Percentiles rank a stretch among this genome's conserved stretches.
These are phyloP conservation scores for Aphelocoma coerulescens DNA, from an alignment of 2,113 vertebrate genomes.

Conservation along the genomic window DNA sequence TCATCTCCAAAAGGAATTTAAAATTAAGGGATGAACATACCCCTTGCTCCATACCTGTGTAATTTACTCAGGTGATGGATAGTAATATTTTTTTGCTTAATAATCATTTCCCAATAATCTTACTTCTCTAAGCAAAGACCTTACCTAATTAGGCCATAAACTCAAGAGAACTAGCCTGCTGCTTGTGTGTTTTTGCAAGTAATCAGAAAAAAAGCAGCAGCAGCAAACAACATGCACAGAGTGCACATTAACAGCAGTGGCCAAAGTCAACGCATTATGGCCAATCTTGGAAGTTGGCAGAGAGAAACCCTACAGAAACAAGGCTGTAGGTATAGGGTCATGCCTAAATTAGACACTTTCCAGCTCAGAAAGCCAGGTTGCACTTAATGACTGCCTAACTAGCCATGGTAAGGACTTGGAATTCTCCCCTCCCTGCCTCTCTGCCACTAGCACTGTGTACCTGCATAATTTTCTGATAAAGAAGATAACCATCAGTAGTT, in stretches of 20 bases:
- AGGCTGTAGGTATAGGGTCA: neutral
- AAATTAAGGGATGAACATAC: neutral
- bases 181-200: neutral
- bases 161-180: neutral
- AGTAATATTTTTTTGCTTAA: neutral
- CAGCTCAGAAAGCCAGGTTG: neutral
- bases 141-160: neutral
- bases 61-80: neutral
- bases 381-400: conserved; percentile 2
- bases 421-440: neutral
- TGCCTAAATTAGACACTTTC: neutral
- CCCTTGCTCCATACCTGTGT: neutral
- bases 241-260: neutral
- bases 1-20: neutral
- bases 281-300: neutral
- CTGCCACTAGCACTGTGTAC: neutral
- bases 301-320: neutral
- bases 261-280: neutral
- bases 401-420: neutral
- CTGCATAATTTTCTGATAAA: neutral
- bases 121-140: neutral
- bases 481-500: neutral
- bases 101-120: neutral
- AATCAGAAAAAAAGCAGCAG: neutral
- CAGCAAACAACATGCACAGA: neutral